These are phyloP conservation scores for Dendrocincla fuliginosa DNA, from an alignment of 2,797 vertebrate genomes.

Conservation along the genomic window DNA sequence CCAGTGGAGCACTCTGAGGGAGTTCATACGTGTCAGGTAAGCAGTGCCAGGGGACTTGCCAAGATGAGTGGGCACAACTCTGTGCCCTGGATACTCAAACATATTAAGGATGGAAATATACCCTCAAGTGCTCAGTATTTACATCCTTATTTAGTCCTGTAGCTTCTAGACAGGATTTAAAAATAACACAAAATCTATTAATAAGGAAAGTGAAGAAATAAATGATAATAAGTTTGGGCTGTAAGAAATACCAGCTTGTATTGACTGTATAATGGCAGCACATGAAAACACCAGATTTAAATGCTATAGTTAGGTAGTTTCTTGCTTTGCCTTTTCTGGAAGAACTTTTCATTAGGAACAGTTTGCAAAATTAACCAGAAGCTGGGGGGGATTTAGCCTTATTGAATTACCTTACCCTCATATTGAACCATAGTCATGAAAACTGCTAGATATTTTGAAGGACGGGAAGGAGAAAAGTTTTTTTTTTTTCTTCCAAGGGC, in stretches of 20 bases:
- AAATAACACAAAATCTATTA: not conserved
- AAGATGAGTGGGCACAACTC: fast-evolving
- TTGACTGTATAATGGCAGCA: not conserved
- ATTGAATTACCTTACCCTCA: not conserved
- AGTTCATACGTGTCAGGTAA: fast-evolving
- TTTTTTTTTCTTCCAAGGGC: not conserved
- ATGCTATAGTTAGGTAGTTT: not conserved
- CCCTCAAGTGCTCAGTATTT: not conserved
- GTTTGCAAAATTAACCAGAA: not conserved
- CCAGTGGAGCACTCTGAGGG: not conserved
- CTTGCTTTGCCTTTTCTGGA: not conserved
- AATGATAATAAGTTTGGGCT: not conserved
- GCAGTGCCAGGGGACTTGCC: not conserved
- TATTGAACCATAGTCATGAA: not conserved
- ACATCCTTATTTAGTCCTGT: not conserved
- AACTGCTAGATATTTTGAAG: not conserved
- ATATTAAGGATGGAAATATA: not conserved
- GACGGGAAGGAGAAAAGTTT: not conserved
- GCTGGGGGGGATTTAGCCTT: not conserved
- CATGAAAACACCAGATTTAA: not conserved
- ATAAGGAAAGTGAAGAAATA: not conserved
- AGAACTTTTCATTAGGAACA: not conserved
- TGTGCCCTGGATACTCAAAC: not conserved
- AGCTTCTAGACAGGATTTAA: not conserved
- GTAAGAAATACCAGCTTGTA: not conserved